A percentile compares a stretch with the other conserved stretches of the same genome.
These are phyloP conservation scores for Eurypyga helias DNA, from an alignment of 2,113 vertebrate species.

Conservation along the genomic window DNA sequence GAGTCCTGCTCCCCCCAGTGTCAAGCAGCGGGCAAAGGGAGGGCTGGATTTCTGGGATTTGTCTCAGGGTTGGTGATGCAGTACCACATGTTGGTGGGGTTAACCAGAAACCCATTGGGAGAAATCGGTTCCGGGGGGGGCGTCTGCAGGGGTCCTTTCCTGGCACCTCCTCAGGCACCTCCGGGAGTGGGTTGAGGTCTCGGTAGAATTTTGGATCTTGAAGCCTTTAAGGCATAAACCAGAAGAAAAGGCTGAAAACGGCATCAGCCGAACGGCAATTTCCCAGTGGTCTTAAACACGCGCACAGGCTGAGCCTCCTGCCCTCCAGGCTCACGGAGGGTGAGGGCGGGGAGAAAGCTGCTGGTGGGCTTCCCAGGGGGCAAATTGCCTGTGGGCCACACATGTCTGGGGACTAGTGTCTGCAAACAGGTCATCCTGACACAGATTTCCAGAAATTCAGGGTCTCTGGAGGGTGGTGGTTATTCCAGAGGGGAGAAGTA, in stretches of 20 bases:
- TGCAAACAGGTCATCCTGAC: not conserved
- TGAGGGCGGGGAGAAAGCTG: not conserved
- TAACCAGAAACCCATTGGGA: not conserved
- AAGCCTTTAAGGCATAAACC: not conserved
- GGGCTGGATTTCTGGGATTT: not conserved
- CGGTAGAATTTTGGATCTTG: not conserved
- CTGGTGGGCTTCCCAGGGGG: not conserved
- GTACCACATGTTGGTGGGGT: not conserved
- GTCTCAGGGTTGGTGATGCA: not conserved
- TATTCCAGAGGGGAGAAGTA: not conserved
- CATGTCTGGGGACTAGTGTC: not conserved
- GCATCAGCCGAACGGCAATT: not conserved
- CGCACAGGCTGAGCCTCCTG: not conserved
- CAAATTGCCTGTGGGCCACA: not conserved
- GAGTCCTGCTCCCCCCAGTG: not conserved
- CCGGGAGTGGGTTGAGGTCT: not conserved
- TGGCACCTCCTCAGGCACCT: not conserved
- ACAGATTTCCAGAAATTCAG: not conserved
- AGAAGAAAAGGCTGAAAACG: not conserved
- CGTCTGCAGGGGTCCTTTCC: fast-evolving
- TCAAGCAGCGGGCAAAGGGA: not conserved
- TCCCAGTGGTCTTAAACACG: not conserved
- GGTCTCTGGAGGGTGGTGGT: not conserved
- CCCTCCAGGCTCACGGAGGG: fast-evolving
- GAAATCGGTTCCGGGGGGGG: not conserved